Base-by-base conservation (phyloP, 2,797 vertebrate species). In the Sebastolobus altivelis region DNA sequence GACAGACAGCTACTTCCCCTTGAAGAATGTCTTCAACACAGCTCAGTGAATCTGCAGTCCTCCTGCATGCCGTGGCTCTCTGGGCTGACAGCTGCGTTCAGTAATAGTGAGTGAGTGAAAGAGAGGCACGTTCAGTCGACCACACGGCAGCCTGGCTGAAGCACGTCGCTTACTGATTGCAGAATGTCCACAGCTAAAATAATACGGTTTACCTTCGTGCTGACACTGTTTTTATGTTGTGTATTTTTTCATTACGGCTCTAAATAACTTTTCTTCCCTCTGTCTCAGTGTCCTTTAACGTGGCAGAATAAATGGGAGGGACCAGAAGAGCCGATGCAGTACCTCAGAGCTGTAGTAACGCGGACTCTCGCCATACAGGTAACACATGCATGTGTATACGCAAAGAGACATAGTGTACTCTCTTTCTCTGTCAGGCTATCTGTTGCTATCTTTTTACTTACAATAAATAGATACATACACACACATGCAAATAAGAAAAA, bases 231-330 rank as follows among this genome's bases (percentile, higher is more conserved):
- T 73, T 65, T 70, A 61, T 38, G 4, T 71, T 31, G 2, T 67
- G 9, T 27, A 3, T 56, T 66, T 80, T 18, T 70, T 58, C 11
- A 55, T 55, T 74, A n/a, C 46, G 14, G 3, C 11, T 69, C 31
- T 20, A 5, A 81, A 68, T 83, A 52, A 73, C 9, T 63, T 70
- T 4, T 29, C 6, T 31, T 43, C 12, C 10, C 10, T 79, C 31
- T 79, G 16, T 70, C 8, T 67, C 68, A 94, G 89, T 95, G 92
- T 85, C 92, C 93, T 61, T 63, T 89, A 74, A 87, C 80, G 25
- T 99, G 98, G 98, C 98, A 99, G 90, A 97, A 86, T 89, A 98
- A 96, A 81, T 99, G 98, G 98, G 98, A 99, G 91, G 98, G 98
- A 61, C 97, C 98, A n/a, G 98, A 99, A 74, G 98, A 99, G 83